These are phyloP conservation scores for Dynastes hyllus DNA, from an alignment of 2,888 invertebrate genomes.

Conservation along the genomic window DNA sequence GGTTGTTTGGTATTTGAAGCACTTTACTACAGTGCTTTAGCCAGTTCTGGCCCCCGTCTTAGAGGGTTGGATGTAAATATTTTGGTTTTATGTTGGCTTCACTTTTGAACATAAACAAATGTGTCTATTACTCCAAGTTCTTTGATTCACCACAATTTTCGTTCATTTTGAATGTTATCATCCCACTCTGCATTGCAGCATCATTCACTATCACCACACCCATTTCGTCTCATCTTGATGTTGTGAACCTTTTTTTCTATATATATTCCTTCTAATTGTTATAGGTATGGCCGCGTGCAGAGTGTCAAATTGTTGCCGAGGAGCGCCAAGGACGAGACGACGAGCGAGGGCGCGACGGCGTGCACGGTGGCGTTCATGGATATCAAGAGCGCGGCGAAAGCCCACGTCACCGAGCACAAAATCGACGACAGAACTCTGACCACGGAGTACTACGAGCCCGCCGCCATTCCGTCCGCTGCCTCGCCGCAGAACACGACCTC, in stretches of 20 bases:
- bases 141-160: too few relatives aligned
- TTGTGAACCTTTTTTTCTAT: conserved; percentile 25
- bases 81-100: too few relatives aligned
- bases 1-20: too few relatives aligned
- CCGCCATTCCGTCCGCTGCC: conserved; percentile 79
- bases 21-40: too few relatives aligned
- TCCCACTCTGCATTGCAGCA: neutral
- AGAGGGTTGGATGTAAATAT: too few relatives aligned
- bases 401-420: conserved; percentile 92
- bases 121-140: too few relatives aligned
- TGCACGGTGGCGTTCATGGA: conserved; percentile 97
- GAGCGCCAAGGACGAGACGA: conserved; percentile 71
- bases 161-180: too few relatives aligned
- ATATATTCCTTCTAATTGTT: conserved; percentile 58
- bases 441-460: conserved; percentile 94
- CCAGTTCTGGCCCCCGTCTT: too few relatives aligned
- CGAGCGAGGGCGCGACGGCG: conserved; percentile 81
- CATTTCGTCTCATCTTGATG: conserved; percentile 3
- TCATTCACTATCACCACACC: neutral
- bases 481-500: conserved; percentile 69
- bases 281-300: conserved; percentile 97
- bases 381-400: conserved; percentile 95
- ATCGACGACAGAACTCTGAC: conserved; percentile 90
- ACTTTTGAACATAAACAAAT: too few relatives aligned
- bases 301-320: conserved; percentile 93